Base-by-base conservation (phyloP, 2,888 invertebrate species). In the Nomada fucata region DNA sequence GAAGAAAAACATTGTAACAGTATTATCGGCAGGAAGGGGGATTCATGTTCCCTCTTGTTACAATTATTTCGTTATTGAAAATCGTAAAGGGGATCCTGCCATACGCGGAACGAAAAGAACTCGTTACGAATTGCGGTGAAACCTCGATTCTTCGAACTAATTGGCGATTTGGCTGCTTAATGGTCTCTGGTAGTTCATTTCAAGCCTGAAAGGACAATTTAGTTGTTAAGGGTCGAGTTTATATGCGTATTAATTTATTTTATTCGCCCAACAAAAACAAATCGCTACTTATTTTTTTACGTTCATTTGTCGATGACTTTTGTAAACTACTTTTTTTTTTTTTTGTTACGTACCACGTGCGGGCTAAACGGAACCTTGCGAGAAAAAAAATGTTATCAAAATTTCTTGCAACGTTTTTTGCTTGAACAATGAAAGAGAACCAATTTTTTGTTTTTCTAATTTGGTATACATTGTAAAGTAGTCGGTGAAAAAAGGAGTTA, bases 1-100 rank as follows among this genome's bases (percentile, higher is more conserved):
- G 20, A 79, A 23, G 57, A 60, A 67, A 36, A 68, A 73, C 65
- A 57, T 76, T 52, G 64, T 47, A 67, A 79, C 79, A 71, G 68
- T 80, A 76, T 79, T 82, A 80, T 79, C 59, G 57, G 52, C 50
- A 60, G 57, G 7, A 50, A 18, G 59, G 26, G 52, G 13, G 2
- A 50, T 60, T 44, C 20, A 13, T n/a, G 47, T 53, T 18, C 53
- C 26, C 26, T 53, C 52, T 53, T 52, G 20, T 29, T 52, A 20
- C 26, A 9, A 47, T 61, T 15, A 20, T 60, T 42, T 50, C 18
- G 2, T 44, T 57, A 23, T 10, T 42, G 20, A 23, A 52, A 61
- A 61, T 61, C 9, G 29, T 11, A 36, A 29, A 1, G 63, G 42
- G 72, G 11, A 5, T 2, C 10, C 23, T 36, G 23, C 20, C n/a